Conservation (phyloP, 1,140 invertebrate species). For the Aleiodes sp. region DNA sequence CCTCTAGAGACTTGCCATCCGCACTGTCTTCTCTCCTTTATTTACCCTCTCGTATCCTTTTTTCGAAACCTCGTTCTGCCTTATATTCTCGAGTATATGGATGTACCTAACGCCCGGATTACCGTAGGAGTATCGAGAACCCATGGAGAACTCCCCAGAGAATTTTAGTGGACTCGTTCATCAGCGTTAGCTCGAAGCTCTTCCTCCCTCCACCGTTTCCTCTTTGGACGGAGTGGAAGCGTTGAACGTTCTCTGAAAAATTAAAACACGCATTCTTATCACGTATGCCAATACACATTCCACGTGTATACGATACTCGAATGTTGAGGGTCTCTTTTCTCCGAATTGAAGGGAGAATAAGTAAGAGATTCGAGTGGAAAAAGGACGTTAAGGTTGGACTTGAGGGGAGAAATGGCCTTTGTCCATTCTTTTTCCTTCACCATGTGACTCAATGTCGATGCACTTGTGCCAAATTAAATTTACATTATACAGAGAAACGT, state of each 20-base stretch:
- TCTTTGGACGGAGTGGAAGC: not conserved
- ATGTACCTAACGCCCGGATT: not conserved
- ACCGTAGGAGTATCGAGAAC: too few species aligned
- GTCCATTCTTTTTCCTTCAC: not conserved
- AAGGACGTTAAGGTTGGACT: not conserved
- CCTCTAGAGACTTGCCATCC: not conserved
- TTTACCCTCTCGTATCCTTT: not conserved
- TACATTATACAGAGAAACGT: slow-evolving; percentile 22
- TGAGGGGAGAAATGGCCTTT: not conserved
- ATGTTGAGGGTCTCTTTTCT: not conserved
- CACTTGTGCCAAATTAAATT: slow-evolving; percentile 30
- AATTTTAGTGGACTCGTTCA: not conserved
- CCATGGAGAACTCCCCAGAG: not conserved
- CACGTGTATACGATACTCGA: too few species aligned
- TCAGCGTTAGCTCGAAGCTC: not conserved
- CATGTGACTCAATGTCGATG: slow-evolving; percentile 13
- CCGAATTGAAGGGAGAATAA: not conserved
- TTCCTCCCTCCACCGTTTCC: not conserved
- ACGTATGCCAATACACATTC: slow-evolving; percentile 21
- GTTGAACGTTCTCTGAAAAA: not conserved
- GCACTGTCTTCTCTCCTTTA: not conserved
- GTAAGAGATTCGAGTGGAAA: not conserved
- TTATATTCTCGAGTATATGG: not conserved
- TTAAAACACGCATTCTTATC: slow-evolving; percentile 23
- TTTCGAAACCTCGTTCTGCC: not conserved